Evolutionary conservation across 2,113 vertebrate genomes (phyloP).

Genomic region (Regulus satrapa): DNA sequence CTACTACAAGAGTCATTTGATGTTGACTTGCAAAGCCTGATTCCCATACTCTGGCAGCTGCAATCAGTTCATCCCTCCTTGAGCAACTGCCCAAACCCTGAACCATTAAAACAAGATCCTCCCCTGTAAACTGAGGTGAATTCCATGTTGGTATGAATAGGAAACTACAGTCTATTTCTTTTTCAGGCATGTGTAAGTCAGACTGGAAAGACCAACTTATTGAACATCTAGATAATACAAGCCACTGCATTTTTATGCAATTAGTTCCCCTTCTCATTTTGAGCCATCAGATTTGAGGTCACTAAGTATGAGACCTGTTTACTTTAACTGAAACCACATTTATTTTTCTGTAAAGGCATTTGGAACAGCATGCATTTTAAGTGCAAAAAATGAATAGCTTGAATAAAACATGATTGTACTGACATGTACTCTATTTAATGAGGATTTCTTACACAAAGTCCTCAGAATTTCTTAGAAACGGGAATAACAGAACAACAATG

Average conservation of each 20-base stretch:
- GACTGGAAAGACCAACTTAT: background rate
- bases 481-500: background rate
- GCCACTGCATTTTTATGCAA: background rate
- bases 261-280: constrained; percentile 13
- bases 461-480: background rate
- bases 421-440: background rate
- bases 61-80: background rate
- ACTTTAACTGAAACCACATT: constrained; percentile 10
- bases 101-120: background rate
- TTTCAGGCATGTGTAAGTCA: background rate
- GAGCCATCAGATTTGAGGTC: constrained; percentile 6
- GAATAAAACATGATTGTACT: constrained; percentile 18
- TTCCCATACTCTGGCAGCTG: background rate
- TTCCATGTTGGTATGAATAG: background rate
- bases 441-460: constrained; percentile 1
- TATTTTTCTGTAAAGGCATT: constrained; percentile 10
- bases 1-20: background rate
- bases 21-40: background rate
- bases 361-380: constrained; percentile 14
- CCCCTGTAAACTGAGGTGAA: background rate
- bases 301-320: constrained; percentile 7
- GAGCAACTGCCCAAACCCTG: background rate
- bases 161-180: background rate
- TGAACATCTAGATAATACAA: background rate
- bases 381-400: background rate